Conservation (phyloP, 37 sponge, comb jelly and placozoan species). For the Theonella swinhoei region DNA sequence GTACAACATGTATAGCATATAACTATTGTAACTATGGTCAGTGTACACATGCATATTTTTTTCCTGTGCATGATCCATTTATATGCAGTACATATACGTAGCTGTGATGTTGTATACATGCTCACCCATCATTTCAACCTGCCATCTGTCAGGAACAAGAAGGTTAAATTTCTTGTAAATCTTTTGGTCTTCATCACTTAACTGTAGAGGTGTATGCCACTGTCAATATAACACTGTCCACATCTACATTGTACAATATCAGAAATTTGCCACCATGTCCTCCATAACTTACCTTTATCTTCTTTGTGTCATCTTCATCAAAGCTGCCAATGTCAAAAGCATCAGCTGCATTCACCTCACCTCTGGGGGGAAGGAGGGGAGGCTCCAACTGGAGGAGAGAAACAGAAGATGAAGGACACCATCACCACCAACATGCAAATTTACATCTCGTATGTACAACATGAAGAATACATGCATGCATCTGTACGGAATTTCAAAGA, state of each 20-base stretch:
- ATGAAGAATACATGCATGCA: background rate
- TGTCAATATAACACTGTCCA: too few relatives aligned
- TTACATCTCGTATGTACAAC: background rate
- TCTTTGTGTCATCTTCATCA: slow-evolving; percentile 90
- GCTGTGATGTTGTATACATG: background rate
- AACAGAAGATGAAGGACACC: background rate
- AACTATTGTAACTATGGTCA: too few relatives aligned
- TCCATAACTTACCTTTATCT: slow-evolving; percentile 69
- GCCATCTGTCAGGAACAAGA: slow-evolving; percentile 90
- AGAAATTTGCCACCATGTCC: too few relatives aligned
- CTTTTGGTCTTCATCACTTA: slow-evolving; percentile 89
- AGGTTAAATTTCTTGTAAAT: slow-evolving; percentile 81
- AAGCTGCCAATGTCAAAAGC: slow-evolving; percentile 96
- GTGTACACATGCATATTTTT: too few relatives aligned
- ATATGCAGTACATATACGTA: too few relatives aligned
- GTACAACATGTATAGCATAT: too few relatives aligned
- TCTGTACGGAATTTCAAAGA: too few relatives aligned
- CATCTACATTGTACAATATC: too few relatives aligned
- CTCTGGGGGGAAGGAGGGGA: slow-evolving; percentile 91
- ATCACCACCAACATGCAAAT: background rate
- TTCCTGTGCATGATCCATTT: too few relatives aligned
- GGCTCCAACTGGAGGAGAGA: slow-evolving; percentile 54
- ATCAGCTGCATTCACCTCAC: slow-evolving; percentile 98
- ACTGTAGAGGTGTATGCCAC: slow-evolving; percentile 37
- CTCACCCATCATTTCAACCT: slow-evolving; percentile 94